Conservation (phyloP, 2,888 invertebrate species). For the Scaptomyza cyrtandrae region DNA sequence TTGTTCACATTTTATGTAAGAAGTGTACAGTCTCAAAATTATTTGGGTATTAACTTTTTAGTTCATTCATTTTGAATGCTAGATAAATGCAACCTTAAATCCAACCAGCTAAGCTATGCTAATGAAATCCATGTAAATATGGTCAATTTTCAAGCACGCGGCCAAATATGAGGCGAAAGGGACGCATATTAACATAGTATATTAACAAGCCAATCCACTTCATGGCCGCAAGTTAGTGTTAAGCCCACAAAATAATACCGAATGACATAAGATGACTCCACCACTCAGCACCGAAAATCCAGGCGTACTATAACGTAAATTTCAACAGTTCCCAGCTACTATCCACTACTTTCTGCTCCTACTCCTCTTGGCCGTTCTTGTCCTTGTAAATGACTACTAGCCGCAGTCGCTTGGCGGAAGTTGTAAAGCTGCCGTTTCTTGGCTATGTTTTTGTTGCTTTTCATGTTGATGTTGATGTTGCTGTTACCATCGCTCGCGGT, state of each 20-base stretch:
- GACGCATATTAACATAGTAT: constrained; percentile 41
- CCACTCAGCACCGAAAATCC: constrained; percentile 40
- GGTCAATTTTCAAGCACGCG: constrained; percentile 47
- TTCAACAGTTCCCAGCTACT: constrained; percentile 50
- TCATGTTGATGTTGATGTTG: constrained; percentile 19
- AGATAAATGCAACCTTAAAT: constrained; percentile 35
- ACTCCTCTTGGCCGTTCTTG: not conserved
- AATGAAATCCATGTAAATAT: constrained; percentile 55
- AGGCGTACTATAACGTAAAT: constrained; percentile 43
- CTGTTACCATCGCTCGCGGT: constrained; percentile 37
- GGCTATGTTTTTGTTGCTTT: constrained; percentile 61
- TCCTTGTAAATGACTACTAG: constrained; percentile 29
- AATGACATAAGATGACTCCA: constrained; percentile 74
- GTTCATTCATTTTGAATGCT: not conserved
- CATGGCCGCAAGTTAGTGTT: constrained; percentile 79
- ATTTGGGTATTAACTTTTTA: constrained; percentile 45
- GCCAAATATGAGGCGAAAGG: constrained; percentile 36
- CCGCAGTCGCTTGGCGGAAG: constrained; percentile 72
- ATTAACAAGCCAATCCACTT: constrained; percentile 66
- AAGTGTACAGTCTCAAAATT: constrained; percentile 44
- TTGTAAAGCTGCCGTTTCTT: constrained; percentile 83
- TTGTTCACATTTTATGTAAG: constrained; percentile 47
- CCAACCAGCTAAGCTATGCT: constrained; percentile 47
- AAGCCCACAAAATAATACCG: constrained; percentile 80
- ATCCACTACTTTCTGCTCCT: not conserved